Evolutionary conservation across 1,140 invertebrate species (phyloP).

Genomic region (Caenorhabditis brenneri): DNA sequence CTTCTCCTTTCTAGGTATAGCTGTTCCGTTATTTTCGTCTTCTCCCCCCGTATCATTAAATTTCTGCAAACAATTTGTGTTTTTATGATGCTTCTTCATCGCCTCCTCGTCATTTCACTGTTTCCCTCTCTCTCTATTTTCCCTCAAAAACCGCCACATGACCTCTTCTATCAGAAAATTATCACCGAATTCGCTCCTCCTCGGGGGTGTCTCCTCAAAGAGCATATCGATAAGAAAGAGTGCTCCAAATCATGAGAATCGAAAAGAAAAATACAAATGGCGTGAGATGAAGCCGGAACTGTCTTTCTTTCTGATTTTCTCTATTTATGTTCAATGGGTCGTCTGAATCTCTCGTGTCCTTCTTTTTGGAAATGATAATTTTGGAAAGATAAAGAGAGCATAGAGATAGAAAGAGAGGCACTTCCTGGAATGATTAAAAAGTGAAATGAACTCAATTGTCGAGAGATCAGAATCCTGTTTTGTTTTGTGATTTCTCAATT

Average conservation of each 20-base stretch:
- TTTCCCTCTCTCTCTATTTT: background rate
- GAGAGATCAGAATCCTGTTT: background rate
- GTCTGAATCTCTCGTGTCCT: background rate
- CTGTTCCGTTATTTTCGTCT: background rate
- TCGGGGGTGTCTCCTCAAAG: background rate
- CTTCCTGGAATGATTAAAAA: constrained; percentile 12
- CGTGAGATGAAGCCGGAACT: constrained; percentile 38
- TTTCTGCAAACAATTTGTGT: background rate
- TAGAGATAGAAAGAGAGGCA: background rate
- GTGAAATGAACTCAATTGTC: background rate
- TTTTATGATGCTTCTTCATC: background rate
- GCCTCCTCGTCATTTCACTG: background rate
- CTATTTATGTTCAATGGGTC: background rate
- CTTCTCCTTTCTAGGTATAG: background rate
- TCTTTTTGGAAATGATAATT: background rate
- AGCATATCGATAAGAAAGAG: background rate
- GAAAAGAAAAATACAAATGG: background rate
- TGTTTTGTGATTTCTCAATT: background rate
- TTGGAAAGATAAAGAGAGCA: background rate
- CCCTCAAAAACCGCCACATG: constrained; percentile 23
- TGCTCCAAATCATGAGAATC: background rate
- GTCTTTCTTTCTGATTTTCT: background rate
- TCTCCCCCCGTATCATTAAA: too few species aligned
- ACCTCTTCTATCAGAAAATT: constrained; percentile 18
- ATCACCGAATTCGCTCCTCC: constrained; percentile 11